Percentiles rank a stretch among this genome's conserved stretches.
phyloP scores from a whole-genome alignment of 2,797 vertebrate genomes.

The Chelon labrosus region DNA sequence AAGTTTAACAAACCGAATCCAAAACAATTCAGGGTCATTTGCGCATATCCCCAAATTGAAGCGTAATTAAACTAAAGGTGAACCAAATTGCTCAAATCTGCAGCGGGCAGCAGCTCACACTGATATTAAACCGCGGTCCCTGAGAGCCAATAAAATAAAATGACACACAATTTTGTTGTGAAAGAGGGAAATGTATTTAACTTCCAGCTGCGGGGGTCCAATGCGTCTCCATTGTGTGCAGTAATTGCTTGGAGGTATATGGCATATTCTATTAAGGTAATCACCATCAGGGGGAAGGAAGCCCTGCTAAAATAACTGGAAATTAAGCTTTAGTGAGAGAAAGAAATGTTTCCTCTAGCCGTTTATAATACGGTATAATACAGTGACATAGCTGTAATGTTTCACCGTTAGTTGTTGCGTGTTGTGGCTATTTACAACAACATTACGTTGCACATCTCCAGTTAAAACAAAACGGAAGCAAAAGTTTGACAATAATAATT shows the following conservation, averaged over 20 bases:
- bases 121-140: slow-evolving; percentile 15
- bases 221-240: slow-evolving; percentile 85
- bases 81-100: neutral
- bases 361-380: slow-evolving; percentile 77
- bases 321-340: slow-evolving; percentile 78
- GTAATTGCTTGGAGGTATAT: slow-evolving; percentile 95
- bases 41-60: neutral
- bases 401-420: neutral
- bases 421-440: neutral
- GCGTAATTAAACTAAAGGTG: neutral
- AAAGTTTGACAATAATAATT: neutral
- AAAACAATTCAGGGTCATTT: slow-evolving; percentile 9
- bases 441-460: neutral
- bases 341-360: slow-evolving; percentile 83
- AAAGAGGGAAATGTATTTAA: slow-evolving; percentile 88
- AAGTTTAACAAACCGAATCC: neutral
- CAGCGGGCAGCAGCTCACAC: neutral
- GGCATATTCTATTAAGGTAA: slow-evolving; percentile 97
- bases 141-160: slow-evolving; percentile 78
- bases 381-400: neutral
- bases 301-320: slow-evolving; percentile 60
- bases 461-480: neutral
- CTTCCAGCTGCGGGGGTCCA: slow-evolving; percentile 89
- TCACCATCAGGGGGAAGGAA: slow-evolving; percentile 81
- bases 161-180: slow-evolving; percentile 81